Evolutionary conservation across 2,113 vertebrate species (phyloP), one percentile per base, ranked within the genome.

Genomic region (Sylvicapra grimmia): DNA sequence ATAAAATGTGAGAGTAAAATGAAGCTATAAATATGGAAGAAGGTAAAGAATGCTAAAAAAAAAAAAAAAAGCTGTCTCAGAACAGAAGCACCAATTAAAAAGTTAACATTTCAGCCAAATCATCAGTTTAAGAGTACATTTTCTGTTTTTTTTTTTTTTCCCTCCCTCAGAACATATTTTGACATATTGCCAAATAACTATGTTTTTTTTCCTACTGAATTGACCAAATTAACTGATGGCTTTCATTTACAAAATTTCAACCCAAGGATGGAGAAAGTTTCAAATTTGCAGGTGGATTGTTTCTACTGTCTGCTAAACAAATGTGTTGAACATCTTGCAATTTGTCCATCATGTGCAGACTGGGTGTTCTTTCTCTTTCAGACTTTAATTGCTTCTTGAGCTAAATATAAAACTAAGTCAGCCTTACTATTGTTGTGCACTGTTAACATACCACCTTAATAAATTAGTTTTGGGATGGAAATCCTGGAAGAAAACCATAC

Each of bases 71-170:
- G 10, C 40, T 96, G 79, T 65, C 79, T 97, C 68, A 89, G 89
- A 98, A 97, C 93, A 97, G 93, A 98, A 97, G 72, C 13, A 12
- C 95, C 97, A 98, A 97, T 98, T 98, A 97, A 98, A 97, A 95
- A 97, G 94, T 97, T 79, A 96, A 95, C 84, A 97, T 92, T 98
- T 96, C 94, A 98, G 96, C 94, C 96, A 98, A 97, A 97, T 97
- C 93, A 98, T 95, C 94, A 97, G 79, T 96, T 97, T 97, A 80
- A 92, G 36, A 94, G 72, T 92, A 58, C 19, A 75, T 75, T 40
- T 75, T 47, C 40, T 44, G 40, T 44, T 23, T 40, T 56, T 65
- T 68, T 49, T 16, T 1, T 36, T 54, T 21, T 86, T 51, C 4
- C 40, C 58, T 79, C 79, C 47, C 87, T 96, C 79, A 90, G 88